phyloP scores from a whole-genome alignment of 2,113 vertebrate species.

The Sporophila hypoxantha region DNA sequence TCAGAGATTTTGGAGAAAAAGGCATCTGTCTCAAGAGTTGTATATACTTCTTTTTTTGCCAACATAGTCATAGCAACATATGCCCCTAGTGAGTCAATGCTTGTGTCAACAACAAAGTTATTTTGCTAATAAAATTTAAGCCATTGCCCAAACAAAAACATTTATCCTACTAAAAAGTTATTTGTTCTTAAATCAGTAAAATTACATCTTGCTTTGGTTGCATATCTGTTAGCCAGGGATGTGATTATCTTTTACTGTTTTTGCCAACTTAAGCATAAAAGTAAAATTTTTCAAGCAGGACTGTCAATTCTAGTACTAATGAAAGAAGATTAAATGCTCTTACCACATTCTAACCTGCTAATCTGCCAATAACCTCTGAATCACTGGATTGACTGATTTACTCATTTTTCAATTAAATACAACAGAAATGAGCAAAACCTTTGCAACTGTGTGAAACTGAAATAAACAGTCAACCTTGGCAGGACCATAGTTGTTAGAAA shows the following conservation, averaged over 20 bases:
- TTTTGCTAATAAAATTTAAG: neutral
- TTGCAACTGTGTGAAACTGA: neutral
- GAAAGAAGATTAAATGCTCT: neutral
- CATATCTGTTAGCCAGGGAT: neutral
- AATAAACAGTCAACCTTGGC: slow-evolving; percentile 12
- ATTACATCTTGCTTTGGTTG: neutral
- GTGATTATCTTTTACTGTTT: neutral
- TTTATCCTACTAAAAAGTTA: neutral
- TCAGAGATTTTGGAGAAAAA: neutral
- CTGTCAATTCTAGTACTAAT: neutral
- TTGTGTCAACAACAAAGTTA: neutral
- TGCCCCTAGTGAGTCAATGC: neutral
- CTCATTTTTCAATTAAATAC: neutral
- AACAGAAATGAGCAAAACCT: neutral
- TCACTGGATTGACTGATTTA: neutral
- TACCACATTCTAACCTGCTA: neutral
- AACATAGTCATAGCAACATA: neutral
- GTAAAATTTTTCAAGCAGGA: neutral
- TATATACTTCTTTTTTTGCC: neutral
- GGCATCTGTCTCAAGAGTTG: neutral
- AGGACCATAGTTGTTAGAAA: neutral
- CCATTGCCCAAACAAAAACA: neutral
- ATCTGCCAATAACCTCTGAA: neutral
- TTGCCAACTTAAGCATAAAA: neutral
- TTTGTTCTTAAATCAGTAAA: neutral